Evolutionary conservation across 2,888 invertebrate species (phyloP), one percentile per base, ranked within the genome.

Genomic region (Calliopum simillimum): DNA sequence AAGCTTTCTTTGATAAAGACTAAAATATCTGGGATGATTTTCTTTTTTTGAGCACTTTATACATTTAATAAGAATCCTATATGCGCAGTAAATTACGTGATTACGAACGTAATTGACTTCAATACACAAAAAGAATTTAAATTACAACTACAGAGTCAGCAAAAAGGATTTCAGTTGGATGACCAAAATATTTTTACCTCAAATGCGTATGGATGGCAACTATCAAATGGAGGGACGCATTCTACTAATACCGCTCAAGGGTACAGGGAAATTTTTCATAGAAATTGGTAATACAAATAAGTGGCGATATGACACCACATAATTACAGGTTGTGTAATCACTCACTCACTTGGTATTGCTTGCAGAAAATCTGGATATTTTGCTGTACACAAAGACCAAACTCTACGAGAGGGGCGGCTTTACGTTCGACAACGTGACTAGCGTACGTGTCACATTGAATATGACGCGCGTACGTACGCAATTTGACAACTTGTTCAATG

Each of bases 221-320:
- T 92, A 92, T 77, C 89, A 90, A 75, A 87, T 92, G 72, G 86
- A 89, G 76, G 92, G 92, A 55, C 88, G 90, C 78, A 91, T 92
- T 79, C 84, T 92, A 63, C 86, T 92, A 14, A 90, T 92, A 76
- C 92, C 92, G 2, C 83, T 92, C 66, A 88, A 88, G 64, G 92
- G 92, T 33, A 86, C 88, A 59, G 92, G 92, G 5, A 84, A 86
- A 47, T 90, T 92, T 79, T 92, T 91, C 89, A 91, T 92, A 81
- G 92, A 92, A 82, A 91, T 92, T 73, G 89, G 92, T 92, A 86
- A 69, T 88, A 2, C 1, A 12, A 13, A 21, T 43, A 21, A 12
- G 6, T 64, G 13, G 12, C 4, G 5, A 8, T 13, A 55, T 13
- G 51, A 14, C 12, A 49, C 64, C 59, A 41, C 19, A 4, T 33